A percentile compares a stretch with the other conserved stretches of the same genome.
These are phyloP conservation scores for Meles meles DNA, from an alignment of 2,113 vertebrate genomes.

Conservation along the genomic window DNA sequence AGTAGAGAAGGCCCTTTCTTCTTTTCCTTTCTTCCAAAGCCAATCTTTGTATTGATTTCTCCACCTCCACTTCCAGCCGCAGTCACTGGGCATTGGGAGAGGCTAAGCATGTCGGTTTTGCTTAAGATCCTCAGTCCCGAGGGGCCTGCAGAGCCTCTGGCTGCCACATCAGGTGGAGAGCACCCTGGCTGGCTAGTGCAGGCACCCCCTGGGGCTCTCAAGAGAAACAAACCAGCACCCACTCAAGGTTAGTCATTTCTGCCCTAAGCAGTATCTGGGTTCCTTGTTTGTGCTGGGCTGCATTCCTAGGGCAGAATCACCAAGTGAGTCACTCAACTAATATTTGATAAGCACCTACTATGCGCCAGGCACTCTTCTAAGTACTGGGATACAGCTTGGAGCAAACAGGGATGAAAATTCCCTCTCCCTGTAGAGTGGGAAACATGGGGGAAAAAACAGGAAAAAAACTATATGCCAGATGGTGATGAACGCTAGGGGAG, in stretches of 20 bases:
- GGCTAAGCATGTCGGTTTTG: not conserved
- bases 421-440: not conserved
- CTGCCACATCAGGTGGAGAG: not conserved
- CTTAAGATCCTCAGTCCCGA: not conserved
- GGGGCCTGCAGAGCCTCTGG: not conserved
- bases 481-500: not conserved
- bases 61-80: not conserved
- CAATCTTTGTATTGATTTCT: conserved; percentile 49
- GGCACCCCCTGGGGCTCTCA: not conserved
- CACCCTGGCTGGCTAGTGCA: not conserved
- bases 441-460: not conserved
- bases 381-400: not conserved
- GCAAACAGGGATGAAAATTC: not conserved
- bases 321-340: not conserved
- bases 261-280: not conserved
- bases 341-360: not conserved
- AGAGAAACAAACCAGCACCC: not conserved
- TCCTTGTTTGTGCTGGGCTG: not conserved
- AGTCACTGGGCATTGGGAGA: not conserved
- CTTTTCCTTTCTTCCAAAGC: not conserved
- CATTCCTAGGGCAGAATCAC: too few species aligned
- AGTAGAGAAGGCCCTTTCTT: not conserved
- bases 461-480: accelerated
- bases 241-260: accelerated
- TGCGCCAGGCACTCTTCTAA: not conserved